phyloP scores from a whole-genome alignment of 1,140 invertebrate genomes.

The Agrilus planipennis region DNA sequence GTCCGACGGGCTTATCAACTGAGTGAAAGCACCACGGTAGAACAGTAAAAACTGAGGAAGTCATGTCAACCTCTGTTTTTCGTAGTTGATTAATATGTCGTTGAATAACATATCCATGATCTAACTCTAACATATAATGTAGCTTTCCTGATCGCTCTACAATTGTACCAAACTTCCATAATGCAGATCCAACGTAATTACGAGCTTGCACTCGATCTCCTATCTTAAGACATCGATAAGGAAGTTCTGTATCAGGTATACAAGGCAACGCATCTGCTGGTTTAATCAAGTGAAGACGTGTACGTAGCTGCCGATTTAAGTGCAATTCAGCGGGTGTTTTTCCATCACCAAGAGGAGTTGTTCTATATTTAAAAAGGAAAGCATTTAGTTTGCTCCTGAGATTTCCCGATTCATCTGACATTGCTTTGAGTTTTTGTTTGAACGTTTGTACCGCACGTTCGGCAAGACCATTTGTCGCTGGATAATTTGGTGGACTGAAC shows the following conservation, averaged over 20 bases:
- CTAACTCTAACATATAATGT: slow-evolving; percentile 3
- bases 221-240: background rate
- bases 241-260: too few relatives aligned
- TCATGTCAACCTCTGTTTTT: too few relatives aligned
- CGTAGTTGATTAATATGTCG: slow-evolving; percentile 3
- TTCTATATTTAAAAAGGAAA: background rate
- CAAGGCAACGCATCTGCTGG: too few relatives aligned
- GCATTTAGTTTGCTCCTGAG: background rate
- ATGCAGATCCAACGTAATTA: background rate
- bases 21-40: too few relatives aligned
- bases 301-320: background rate
- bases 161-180: slow-evolving; percentile 6
- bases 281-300: background rate
- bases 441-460: slow-evolving; percentile 26
- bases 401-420: slow-evolving; percentile 8
- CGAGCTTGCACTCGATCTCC: slow-evolving; percentile 2
- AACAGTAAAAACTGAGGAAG: too few relatives aligned
- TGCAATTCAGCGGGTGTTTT: slow-evolving; percentile 1
- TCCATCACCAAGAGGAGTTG: background rate
- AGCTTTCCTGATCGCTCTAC: background rate
- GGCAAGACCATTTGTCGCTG: slow-evolving; percentile 23
- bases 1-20: too few relatives aligned
- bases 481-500: slow-evolving; percentile 18
- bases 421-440: slow-evolving; percentile 23
- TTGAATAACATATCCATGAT: slow-evolving; percentile 1